Evolutionary conservation across 2,797 vertebrate genomes (phyloP).

Genomic region (Pogoniulus pusillus): DNA sequence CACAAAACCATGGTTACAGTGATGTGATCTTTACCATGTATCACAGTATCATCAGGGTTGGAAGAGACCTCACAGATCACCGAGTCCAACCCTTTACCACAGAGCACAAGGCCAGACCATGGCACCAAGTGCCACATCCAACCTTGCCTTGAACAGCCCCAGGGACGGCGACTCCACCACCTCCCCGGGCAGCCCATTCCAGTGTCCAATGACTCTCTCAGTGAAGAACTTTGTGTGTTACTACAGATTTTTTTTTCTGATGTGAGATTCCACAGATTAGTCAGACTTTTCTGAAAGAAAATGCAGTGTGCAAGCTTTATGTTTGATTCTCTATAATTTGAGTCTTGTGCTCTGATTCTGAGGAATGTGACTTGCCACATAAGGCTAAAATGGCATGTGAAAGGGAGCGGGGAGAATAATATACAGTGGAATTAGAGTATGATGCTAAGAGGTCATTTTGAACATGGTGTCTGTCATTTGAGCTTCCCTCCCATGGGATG

Average conservation of each 20-base stretch:
- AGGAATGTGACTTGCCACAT: background rate
- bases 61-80: too few species aligned
- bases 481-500: background rate
- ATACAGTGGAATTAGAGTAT: background rate
- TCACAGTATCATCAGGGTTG: too few species aligned
- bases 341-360: background rate
- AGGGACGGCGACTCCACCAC: too few species aligned
- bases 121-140: too few species aligned
- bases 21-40: background rate
- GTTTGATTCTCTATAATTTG: background rate
- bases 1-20: background rate
- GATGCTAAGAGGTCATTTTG: conserved; percentile 4
- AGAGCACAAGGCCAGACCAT: too few species aligned
- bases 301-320: background rate
- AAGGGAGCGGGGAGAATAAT: background rate
- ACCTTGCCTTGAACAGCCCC: too few species aligned
- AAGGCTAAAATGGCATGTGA: background rate
- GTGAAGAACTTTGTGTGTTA: too few species aligned
- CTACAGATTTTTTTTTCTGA: too few species aligned
- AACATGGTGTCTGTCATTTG: background rate
- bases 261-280: background rate
- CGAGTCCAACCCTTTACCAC: too few species aligned
- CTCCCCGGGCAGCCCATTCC: too few species aligned
- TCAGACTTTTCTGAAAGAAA: background rate
- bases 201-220: too few species aligned